phyloP scores from a whole-genome alignment of 2,888 invertebrate species.

The Anodontia alba region DNA sequence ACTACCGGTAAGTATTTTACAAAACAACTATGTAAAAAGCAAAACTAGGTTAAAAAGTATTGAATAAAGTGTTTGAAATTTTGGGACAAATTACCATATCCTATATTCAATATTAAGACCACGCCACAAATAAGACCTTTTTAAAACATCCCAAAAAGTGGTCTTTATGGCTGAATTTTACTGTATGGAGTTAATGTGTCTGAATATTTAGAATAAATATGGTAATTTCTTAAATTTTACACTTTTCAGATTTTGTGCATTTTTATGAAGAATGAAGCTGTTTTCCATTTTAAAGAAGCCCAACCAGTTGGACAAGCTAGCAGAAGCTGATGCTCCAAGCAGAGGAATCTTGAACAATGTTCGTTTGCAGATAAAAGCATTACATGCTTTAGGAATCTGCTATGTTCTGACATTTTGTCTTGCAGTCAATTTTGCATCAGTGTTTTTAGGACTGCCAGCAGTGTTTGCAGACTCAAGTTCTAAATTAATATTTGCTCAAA shows the following conservation, averaged over 20 bases:
- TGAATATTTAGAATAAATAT: too few relatives aligned
- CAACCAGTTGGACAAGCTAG: slow-evolving; percentile 48
- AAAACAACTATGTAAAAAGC: too few relatives aligned
- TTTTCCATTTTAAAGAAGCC: slow-evolving; percentile 48
- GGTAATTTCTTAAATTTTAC: too few relatives aligned
- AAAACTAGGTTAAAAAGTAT: too few relatives aligned
- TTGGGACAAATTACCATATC: too few relatives aligned
- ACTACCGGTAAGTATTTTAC: too few relatives aligned
- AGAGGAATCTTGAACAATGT: slow-evolving; percentile 27
- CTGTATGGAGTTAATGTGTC: too few relatives aligned
- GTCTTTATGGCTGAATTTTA: too few relatives aligned
- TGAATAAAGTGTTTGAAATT: too few relatives aligned
- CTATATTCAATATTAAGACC: too few relatives aligned
- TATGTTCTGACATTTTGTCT: slow-evolving; percentile 66
- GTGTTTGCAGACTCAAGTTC: slow-evolving; percentile 51
- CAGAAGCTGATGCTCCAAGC: slow-evolving; percentile 23
- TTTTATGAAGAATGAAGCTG: slow-evolving; percentile 9
- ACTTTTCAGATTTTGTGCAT: not conserved
- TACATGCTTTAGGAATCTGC: slow-evolving; percentile 64
- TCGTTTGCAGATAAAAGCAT: slow-evolving; percentile 39
- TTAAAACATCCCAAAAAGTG: too few relatives aligned
- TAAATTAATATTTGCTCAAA: slow-evolving; percentile 41
- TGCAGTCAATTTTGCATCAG: slow-evolving; percentile 53
- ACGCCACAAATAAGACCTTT: too few relatives aligned
- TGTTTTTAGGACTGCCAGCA: slow-evolving; percentile 64